Evolutionary conservation across 2,888 invertebrate species (phyloP).

Genomic region (Papilio demoleus): DNA sequence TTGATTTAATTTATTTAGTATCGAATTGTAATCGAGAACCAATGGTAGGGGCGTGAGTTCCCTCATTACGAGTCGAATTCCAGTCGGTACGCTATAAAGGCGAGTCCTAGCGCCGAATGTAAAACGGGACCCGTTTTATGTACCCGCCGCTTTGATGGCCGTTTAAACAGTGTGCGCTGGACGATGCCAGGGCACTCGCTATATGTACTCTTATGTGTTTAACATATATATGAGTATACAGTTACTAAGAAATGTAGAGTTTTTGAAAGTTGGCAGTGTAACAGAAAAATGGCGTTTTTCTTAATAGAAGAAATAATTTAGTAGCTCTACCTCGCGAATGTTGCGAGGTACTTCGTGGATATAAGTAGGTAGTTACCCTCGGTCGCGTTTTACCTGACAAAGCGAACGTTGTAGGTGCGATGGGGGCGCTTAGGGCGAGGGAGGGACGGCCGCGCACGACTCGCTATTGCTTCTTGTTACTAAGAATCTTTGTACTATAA

Average conservation of each 20-base stretch:
- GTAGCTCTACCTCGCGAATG: not conserved
- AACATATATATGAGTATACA: too few species aligned
- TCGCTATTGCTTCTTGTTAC: constrained; percentile 18
- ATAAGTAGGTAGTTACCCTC: constrained; percentile 41
- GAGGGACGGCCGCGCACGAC: constrained; percentile 30
- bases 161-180: constrained; percentile 49
- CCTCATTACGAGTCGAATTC: constrained; percentile 73
- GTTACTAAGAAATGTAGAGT: too few species aligned
- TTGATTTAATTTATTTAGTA: not conserved
- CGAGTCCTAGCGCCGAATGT: constrained; percentile 67
- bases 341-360: not conserved
- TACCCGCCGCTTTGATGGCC: constrained; percentile 69
- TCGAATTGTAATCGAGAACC: constrained; percentile 45
- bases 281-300: too few species aligned
- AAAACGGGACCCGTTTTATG: constrained; percentile 73
- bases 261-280: too few species aligned
- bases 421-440: constrained; percentile 45
- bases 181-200: not conserved
- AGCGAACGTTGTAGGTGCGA: constrained; percentile 52
- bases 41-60: constrained; percentile 55
- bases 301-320: not conserved
- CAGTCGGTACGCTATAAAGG: constrained; percentile 69
- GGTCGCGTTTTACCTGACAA: constrained; percentile 74
- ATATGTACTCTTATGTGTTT: not conserved
- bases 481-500: not conserved